Conservation (phyloP, 2,113 vertebrate species). For the Macrotus californicus region DNA sequence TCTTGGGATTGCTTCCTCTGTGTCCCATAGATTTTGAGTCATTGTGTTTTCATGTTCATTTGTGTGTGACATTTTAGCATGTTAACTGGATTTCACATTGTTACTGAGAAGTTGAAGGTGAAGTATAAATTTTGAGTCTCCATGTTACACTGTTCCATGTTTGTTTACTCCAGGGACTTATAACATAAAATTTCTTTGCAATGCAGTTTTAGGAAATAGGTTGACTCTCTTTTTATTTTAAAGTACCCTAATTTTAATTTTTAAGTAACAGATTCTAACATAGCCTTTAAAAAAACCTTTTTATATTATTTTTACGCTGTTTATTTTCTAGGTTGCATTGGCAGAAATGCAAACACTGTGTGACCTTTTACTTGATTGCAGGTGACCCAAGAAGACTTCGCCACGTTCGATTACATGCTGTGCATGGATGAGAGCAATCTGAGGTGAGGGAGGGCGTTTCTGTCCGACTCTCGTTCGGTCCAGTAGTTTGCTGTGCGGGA, state of each 20-base stretch:
- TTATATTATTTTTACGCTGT: neutral
- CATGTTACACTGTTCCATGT: neutral
- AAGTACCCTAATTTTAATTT: neutral
- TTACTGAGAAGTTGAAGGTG: neutral
- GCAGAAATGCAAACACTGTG: neutral
- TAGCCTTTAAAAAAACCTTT: neutral
- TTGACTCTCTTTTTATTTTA: neutral
- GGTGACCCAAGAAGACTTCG: slow-evolving; percentile 94
- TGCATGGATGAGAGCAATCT: slow-evolving; percentile 99
- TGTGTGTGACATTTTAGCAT: neutral
- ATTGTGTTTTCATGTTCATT: neutral
- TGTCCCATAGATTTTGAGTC: neutral
- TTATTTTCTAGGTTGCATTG: neutral
- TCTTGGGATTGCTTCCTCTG: neutral
- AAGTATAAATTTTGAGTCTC: neutral
- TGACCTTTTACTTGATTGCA: slow-evolving; percentile 73
- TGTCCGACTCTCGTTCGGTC: neutral
- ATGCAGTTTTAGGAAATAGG: neutral
- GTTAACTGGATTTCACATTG: too few species aligned
- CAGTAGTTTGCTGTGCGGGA: neutral
- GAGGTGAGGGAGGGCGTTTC: slow-evolving; percentile 79
- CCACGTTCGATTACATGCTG: slow-evolving; percentile 91
- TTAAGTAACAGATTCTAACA: neutral
- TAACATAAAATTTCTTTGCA: neutral
- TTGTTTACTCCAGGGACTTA: neutral